Evolutionary conservation across 2,113 vertebrate genomes (phyloP).

Genomic region (Indicator maculatus): DNA sequence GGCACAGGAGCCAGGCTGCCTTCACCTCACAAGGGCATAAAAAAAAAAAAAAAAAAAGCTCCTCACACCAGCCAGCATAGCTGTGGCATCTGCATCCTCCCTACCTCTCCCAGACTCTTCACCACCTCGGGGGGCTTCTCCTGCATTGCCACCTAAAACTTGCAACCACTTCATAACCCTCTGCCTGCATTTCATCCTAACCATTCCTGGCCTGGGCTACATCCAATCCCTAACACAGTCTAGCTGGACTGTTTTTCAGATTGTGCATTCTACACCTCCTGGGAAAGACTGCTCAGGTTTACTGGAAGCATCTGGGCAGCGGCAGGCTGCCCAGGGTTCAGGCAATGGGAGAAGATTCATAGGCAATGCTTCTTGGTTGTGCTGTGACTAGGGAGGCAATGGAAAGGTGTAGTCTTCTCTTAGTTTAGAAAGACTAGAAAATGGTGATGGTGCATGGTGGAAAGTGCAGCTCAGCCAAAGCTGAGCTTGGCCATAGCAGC

Average conservation of each 20-base stretch:
- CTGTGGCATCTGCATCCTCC: neutral
- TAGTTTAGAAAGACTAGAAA: neutral
- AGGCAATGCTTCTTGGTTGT: neutral
- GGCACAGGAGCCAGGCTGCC: neutral
- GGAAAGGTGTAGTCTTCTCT: neutral
- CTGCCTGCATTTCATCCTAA: neutral
- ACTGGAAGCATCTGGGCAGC: neutral
- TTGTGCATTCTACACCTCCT: neutral
- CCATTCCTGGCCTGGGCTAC: neutral
- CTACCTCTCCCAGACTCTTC: neutral
- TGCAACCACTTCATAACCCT: neutral
- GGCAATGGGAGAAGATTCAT: fast-evolving
- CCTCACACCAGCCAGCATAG: neutral
- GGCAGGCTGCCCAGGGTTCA: neutral
- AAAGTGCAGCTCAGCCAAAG: neutral
- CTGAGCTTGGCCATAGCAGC: neutral
- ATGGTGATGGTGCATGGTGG: neutral
- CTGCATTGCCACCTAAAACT: neutral
- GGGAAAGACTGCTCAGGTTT: fast-evolving
- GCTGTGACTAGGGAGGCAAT: fast-evolving
- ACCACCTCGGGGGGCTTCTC: fast-evolving
- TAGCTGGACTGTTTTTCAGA: neutral
- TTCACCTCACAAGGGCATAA: neutral
- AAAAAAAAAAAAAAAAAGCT: neutral
- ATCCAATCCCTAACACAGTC: neutral